Evolutionary conservation across 2,797 vertebrate species (phyloP).

Genomic region (Arrhamphus sclerolepis): DNA sequence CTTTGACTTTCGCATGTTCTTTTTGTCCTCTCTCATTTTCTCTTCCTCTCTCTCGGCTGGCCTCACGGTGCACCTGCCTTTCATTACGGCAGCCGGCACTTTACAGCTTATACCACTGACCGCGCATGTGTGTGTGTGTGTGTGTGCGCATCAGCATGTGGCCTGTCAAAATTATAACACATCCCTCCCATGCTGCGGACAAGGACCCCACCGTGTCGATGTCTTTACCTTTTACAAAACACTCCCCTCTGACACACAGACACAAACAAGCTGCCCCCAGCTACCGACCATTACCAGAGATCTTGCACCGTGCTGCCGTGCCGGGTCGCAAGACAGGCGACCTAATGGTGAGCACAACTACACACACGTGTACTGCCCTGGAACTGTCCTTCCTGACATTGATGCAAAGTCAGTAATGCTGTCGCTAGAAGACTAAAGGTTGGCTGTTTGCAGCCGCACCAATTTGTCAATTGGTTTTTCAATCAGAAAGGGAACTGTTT

Average conservation of each 20-base stretch:
- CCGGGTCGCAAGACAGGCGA: slow-evolving; percentile 60
- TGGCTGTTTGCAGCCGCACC: slow-evolving; percentile 8
- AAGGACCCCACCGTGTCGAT: slow-evolving; percentile 48
- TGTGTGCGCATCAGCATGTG: slow-evolving; percentile 53
- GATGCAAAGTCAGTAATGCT: slow-evolving; percentile 50
- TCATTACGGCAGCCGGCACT: slow-evolving; percentile 66
- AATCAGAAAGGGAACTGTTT: no score
- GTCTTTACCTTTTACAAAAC: slow-evolving; percentile 45
- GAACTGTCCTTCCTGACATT: slow-evolving; percentile 46
- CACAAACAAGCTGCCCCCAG: slow-evolving; percentile 46
- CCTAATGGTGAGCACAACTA: slow-evolving; percentile 27
- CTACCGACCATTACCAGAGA: slow-evolving; percentile 65
- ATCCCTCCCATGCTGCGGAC: slow-evolving; percentile 46
- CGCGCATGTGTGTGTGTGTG: slow-evolving; percentile 28
- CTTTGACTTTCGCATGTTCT: slow-evolving; percentile 76
- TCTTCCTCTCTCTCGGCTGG: slow-evolving; percentile 53
- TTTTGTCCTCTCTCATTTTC: slow-evolving; percentile 62
- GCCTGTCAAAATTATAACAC: slow-evolving; percentile 50
- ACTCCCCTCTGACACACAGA: slow-evolving; percentile 30
- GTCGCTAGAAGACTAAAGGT: neutral
- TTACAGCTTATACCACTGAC: slow-evolving; percentile 76
- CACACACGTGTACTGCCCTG: slow-evolving; percentile 6
- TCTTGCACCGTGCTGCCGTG: slow-evolving; percentile 36
- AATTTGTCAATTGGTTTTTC: no score
- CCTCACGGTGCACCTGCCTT: slow-evolving; percentile 63